Percentiles rank a stretch among this genome's conserved stretches.
These are phyloP conservation scores for Lethrus apterus DNA, from an alignment of 1,140 invertebrate species.

Conservation along the genomic window DNA sequence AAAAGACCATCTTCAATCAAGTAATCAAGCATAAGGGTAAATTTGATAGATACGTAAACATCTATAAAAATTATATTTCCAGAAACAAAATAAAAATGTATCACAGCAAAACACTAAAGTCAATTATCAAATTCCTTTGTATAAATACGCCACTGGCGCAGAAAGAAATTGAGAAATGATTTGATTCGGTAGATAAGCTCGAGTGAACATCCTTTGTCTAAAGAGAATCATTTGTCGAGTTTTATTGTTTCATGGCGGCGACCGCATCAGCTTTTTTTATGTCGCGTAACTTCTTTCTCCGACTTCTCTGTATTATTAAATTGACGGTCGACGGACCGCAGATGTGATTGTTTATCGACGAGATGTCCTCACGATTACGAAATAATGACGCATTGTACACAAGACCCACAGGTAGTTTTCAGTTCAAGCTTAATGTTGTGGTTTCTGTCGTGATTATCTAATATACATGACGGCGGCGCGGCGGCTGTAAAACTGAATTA, in stretches of 20 bases:
- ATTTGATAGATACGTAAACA: no score
- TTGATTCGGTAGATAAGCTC: slow-evolving; percentile 4
- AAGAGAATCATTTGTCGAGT: slow-evolving; percentile 13
- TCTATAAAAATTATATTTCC: no score
- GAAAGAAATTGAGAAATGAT: no score
- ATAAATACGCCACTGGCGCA: no score
- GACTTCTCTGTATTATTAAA: slow-evolving; percentile 1
- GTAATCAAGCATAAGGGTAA: no score
- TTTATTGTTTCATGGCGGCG: slow-evolving; percentile 7
- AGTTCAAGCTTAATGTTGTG: slow-evolving; percentile 2
- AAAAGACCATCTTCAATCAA: no score
- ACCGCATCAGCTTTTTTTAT: slow-evolving; percentile 9
- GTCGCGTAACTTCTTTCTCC: background rate
- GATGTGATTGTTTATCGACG: slow-evolving; percentile 8
- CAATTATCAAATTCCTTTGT: no score
- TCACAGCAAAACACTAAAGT: no score
- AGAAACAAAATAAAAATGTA: no score
- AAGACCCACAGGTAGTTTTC: background rate
- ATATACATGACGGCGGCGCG: background rate
- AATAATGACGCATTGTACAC: slow-evolving; percentile 9
- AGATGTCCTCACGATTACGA: slow-evolving; percentile 6
- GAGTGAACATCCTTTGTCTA: slow-evolving; percentile 13
- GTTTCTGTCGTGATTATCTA: background rate
- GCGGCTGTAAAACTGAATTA: background rate
- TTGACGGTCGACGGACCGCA: slow-evolving; percentile 9